Conservation (phyloP, 2,888 invertebrate genomes). For the Biston betularia region DNA sequence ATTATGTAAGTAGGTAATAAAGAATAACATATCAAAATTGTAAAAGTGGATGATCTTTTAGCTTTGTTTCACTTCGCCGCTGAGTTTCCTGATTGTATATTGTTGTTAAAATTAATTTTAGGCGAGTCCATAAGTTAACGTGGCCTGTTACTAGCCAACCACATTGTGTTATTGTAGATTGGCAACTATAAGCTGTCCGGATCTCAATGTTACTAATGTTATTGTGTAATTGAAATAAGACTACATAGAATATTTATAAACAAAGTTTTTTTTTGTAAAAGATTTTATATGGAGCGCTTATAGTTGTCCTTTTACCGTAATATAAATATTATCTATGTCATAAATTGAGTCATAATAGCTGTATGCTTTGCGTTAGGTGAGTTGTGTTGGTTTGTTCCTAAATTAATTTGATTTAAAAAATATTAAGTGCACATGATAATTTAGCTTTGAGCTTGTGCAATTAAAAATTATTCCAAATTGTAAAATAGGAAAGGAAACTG, state of each 20-base stretch:
- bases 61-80: slow-evolving; percentile 27
- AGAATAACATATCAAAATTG: slow-evolving; percentile 47
- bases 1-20: slow-evolving; percentile 44
- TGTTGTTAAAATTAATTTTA: slow-evolving; percentile 35
- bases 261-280: slow-evolving; percentile 40
- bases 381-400: slow-evolving; percentile 83
- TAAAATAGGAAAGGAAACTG: slow-evolving; percentile 65
- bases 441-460: slow-evolving; percentile 84
- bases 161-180: slow-evolving; percentile 50
- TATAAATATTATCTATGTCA: slow-evolving; percentile 62
- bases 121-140: slow-evolving; percentile 37
- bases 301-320: slow-evolving; percentile 46
- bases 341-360: slow-evolving; percentile 66
- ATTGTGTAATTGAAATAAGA: slow-evolving; percentile 42
- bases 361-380: slow-evolving; percentile 62
- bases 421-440: slow-evolving; percentile 75
- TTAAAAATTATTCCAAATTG: slow-evolving; percentile 80
- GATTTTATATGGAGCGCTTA: slow-evolving; percentile 44
- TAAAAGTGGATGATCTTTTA: slow-evolving; percentile 29
- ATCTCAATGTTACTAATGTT: slow-evolving; percentile 47
- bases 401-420: slow-evolving; percentile 71
- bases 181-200: slow-evolving; percentile 57
- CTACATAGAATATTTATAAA: slow-evolving; percentile 41
- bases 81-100: slow-evolving; percentile 15
- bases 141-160: slow-evolving; percentile 38